Conservation (phyloP, 1,140 invertebrate species). For the Drosophila burlai region DNA sequence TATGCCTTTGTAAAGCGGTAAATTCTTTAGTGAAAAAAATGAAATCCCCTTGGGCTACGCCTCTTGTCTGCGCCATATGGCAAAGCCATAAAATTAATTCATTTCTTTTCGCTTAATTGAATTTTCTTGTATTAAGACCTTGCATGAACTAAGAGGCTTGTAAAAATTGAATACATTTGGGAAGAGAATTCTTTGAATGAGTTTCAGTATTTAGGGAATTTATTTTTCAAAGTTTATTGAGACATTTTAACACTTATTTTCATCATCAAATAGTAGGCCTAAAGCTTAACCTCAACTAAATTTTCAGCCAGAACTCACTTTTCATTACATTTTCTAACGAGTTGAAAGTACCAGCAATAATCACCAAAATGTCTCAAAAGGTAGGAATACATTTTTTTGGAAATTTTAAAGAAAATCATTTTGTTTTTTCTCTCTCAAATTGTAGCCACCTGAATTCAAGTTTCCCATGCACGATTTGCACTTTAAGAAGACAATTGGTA, state of each 20-base stretch:
- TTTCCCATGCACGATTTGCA: conserved; percentile 61
- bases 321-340: not conserved
- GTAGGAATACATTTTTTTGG: conserved; percentile 5
- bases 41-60: not conserved
- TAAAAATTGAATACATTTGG: not conserved
- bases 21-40: not conserved
- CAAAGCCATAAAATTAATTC: conserved; percentile 21
- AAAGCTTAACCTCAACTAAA: not conserved
- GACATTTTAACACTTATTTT: not conserved
- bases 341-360: not conserved
- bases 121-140: conserved; percentile 17
- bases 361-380: conserved; percentile 20
- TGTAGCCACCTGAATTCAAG: conserved; percentile 38
- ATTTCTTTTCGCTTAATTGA: conserved; percentile 23
- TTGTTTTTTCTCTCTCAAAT: not conserved
- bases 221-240: not conserved
- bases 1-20: no score
- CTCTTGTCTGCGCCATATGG: not conserved
- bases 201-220: no score
- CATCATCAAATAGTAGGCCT: not conserved
- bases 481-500: conserved; percentile 21
- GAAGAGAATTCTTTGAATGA: not conserved
- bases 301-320: not conserved
- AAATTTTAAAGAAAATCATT: not conserved
- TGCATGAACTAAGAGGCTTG: not conserved